Evolutionary conservation across 2,113 vertebrate species (phyloP).

Genomic region (Rhinoptilus africanus): DNA sequence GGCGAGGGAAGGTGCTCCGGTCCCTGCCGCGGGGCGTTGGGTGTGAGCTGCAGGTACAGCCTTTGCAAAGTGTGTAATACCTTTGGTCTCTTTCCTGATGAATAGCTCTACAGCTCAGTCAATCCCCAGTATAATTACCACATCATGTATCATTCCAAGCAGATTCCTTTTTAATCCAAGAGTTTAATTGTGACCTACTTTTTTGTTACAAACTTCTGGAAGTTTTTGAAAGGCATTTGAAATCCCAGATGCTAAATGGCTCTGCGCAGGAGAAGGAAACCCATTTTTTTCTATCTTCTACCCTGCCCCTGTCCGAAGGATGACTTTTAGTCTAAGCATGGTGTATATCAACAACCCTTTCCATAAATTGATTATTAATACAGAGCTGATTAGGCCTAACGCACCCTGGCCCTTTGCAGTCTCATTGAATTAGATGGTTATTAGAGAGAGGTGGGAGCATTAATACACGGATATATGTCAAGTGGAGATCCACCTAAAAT

Average conservation of each 20-base stretch:
- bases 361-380: conserved; percentile 13
- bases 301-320: neutral
- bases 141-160: neutral
- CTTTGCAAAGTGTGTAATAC: neutral
- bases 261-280: neutral
- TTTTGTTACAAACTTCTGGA: neutral
- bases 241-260: neutral
- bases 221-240: conserved; percentile 31
- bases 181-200: conserved; percentile 41
- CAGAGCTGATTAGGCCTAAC: neutral
- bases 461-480: neutral
- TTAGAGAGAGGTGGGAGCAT: neutral
- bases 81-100: neutral
- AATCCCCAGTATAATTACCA: neutral
- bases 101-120: neutral
- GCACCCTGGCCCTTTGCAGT: neutral
- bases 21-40: neutral
- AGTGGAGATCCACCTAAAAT: neutral
- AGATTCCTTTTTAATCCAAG: neutral
- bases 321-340: neutral
- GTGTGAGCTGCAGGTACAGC: neutral
- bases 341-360: neutral
- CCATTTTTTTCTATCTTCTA: neutral
- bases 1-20: neutral
- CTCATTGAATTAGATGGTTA: neutral